These are phyloP conservation scores for Leptogaster cylindrica DNA, from an alignment of 2,888 invertebrate species.

Conservation along the genomic window DNA sequence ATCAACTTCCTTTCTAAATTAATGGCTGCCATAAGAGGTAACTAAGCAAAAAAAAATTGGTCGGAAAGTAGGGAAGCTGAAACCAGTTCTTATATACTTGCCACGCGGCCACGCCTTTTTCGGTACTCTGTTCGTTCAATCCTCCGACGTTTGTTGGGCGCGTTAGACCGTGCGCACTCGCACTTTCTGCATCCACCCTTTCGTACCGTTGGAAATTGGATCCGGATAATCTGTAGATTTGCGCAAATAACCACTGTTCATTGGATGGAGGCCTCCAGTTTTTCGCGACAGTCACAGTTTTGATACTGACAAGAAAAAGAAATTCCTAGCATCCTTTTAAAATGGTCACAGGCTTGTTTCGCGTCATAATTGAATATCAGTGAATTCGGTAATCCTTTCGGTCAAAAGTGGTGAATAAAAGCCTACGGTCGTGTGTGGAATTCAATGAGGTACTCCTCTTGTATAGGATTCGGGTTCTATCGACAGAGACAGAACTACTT, in stretches of 20 bases:
- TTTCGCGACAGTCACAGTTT: constrained; percentile 8
- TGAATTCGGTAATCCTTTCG: not conserved
- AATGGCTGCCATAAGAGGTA: constrained; percentile 14
- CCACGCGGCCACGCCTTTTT: constrained; percentile 1
- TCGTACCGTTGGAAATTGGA: constrained; percentile 7
- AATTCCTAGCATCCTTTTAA: not conserved
- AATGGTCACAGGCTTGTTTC: no score
- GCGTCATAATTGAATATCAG: no score
- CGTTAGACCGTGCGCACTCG: constrained; percentile 1
- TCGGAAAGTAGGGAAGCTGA: constrained; percentile 28
- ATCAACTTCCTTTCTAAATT: not conserved
- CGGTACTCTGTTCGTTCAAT: constrained; percentile 7
- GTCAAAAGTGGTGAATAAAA: not conserved
- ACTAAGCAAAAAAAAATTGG: not conserved
- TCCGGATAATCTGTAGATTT: not conserved
- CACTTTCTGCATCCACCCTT: not conserved
- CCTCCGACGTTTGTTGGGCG: not conserved
- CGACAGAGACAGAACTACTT: not conserved
- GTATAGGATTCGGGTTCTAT: not conserved
- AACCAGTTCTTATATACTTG: constrained; percentile 25
- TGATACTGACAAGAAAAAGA: not conserved
- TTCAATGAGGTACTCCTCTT: constrained; percentile 31
- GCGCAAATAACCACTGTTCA: constrained; percentile 34
- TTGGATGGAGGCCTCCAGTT: no score
- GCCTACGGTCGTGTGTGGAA: constrained; percentile 1